Percentiles rank a stretch among this genome's conserved stretches.
These are phyloP conservation scores for Diadumene lineata DNA, from an alignment of 92 coral and sea anemone species.

Conservation along the genomic window DNA sequence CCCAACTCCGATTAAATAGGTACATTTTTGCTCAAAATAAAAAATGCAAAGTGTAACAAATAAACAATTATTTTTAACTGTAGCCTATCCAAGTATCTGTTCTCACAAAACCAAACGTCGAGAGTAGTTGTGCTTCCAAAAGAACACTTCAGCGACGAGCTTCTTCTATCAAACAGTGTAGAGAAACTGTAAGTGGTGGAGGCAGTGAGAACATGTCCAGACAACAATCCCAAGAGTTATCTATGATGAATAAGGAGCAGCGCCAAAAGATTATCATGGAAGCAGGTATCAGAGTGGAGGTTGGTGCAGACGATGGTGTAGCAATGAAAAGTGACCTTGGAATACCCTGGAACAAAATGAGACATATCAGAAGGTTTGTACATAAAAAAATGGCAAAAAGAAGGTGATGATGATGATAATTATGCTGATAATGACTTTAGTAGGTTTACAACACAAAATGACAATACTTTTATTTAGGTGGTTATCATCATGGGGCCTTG, in stretches of 20 bases:
- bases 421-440: background rate
- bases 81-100: background rate
- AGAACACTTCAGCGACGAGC: conserved; percentile 13
- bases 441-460: too few species aligned
- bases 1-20: background rate
- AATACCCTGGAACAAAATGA: conserved; percentile 20
- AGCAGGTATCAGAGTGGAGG: background rate
- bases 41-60: background rate
- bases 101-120: background rate
- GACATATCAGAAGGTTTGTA: conserved; percentile 21
- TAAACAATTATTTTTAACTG: background rate
- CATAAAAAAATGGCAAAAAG: too few species aligned
- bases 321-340: conserved; percentile 13
- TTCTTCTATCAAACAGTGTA: background rate
- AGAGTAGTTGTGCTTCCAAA: background rate
- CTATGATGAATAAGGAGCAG: background rate
- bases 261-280: background rate
- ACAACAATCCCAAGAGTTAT: background rate
- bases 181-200: background rate
- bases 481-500: background rate
- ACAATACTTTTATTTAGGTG: background rate
- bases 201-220: background rate
- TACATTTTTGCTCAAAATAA: background rate
- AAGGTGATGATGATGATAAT: too few species aligned
- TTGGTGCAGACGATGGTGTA: background rate